phyloP scores from a whole-genome alignment of 2,888 invertebrate genomes.

The Drosophila glabriapex region DNA sequence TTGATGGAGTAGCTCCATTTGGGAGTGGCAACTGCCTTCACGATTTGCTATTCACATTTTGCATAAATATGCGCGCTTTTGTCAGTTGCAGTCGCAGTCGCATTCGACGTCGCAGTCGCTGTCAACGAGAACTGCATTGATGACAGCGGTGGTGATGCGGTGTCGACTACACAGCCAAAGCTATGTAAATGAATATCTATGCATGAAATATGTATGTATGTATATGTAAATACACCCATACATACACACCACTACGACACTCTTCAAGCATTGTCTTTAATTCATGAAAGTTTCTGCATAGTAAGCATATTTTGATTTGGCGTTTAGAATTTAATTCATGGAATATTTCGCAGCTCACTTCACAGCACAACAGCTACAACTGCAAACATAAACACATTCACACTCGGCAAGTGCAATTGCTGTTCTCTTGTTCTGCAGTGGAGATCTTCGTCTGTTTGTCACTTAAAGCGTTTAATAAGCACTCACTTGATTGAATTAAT shows the following conservation, averaged over 20 bases:
- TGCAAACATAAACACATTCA: neutral
- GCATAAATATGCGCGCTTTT: conserved; percentile 68
- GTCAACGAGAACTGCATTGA: conserved; percentile 53
- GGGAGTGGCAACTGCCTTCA: conserved; percentile 66
- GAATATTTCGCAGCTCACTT: conserved; percentile 50
- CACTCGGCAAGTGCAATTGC: conserved; percentile 36
- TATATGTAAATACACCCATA: neutral
- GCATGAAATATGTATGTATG: conserved; percentile 16
- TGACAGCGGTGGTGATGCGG: conserved; percentile 35
- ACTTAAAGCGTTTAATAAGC: conserved; percentile 75
- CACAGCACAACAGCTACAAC: neutral
- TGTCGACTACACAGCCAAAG: conserved; percentile 34
- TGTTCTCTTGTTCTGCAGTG: conserved; percentile 36
- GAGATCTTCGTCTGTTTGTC: conserved; percentile 61
- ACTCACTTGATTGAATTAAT: conserved; percentile 75
- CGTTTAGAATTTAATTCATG: conserved; percentile 65
- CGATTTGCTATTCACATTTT: conserved; percentile 74
- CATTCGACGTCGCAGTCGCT: conserved; percentile 18
- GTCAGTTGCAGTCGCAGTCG: conserved; percentile 65
- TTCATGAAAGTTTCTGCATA: conserved; percentile 72
- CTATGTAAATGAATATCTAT: conserved; percentile 55
- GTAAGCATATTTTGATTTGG: conserved; percentile 53
- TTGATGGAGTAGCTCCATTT: conserved; percentile 69
- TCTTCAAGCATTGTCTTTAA: conserved; percentile 52
- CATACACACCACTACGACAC: conserved; percentile 44